Evolutionary conservation across 2,113 vertebrate species (phyloP).

Genomic region (Fregata magnificens): DNA sequence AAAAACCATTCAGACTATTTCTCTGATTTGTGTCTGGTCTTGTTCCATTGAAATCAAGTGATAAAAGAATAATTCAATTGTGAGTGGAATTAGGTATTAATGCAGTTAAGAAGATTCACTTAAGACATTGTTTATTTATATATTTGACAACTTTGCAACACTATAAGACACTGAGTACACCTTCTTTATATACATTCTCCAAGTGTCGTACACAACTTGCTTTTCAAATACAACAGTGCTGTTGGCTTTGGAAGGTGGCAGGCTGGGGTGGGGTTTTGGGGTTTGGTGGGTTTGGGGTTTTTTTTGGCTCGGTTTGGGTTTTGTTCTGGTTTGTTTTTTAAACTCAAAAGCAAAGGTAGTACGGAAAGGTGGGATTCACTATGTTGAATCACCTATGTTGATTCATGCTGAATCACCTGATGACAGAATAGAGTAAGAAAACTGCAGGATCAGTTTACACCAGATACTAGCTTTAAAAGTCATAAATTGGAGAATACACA

Average conservation of each 20-base stretch:
- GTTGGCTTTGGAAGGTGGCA: background rate
- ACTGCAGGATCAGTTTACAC: background rate
- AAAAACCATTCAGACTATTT: background rate
- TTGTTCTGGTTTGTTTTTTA: background rate
- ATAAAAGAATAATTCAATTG: background rate
- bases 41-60: background rate
- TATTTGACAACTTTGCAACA: background rate
- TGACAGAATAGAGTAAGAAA: background rate
- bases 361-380: background rate
- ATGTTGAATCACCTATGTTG: background rate
- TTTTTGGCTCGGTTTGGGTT: background rate
- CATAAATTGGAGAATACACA: constrained; percentile 28
- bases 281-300: background rate
- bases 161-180: background rate
- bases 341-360: background rate
- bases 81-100: background rate
- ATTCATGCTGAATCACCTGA: background rate
- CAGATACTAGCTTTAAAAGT: background rate
- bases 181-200: background rate
- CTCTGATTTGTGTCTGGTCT: background rate
- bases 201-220: background rate
- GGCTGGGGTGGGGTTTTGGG: background rate
- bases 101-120: background rate
- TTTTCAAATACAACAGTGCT: background rate
- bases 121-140: background rate